phyloP scores from a whole-genome alignment of 2,113 vertebrate species.

The Candoia aspera region DNA sequence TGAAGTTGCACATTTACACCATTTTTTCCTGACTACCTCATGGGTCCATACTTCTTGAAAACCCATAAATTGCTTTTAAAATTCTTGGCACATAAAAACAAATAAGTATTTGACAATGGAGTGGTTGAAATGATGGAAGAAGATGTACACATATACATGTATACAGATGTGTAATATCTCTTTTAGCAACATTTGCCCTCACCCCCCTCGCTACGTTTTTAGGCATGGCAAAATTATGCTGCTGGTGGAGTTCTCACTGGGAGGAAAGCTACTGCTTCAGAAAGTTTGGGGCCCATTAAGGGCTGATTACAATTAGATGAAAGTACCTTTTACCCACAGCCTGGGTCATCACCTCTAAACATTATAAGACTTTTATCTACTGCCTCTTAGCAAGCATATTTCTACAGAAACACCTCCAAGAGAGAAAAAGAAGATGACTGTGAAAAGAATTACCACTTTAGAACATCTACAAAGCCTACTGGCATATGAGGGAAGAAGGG shows the following conservation, averaged over 20 bases:
- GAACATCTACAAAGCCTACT: background rate
- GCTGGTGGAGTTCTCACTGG: background rate
- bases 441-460: background rate
- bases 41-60: background rate
- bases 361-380: background rate
- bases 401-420: slow-evolving; percentile 6
- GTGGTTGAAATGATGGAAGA: background rate
- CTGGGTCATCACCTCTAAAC: background rate
- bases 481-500: background rate
- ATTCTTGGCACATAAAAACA: background rate
- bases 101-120: background rate
- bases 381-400: background rate
- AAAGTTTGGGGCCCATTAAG: background rate
- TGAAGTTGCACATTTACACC: background rate
- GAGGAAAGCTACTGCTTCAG: background rate
- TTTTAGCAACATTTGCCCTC: background rate
- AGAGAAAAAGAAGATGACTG: background rate
- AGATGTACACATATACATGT: background rate
- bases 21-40: background rate
- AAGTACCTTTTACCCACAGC: background rate
- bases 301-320: background rate
- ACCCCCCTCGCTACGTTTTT: background rate
- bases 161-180: background rate
- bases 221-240: background rate
- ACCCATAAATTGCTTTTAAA: background rate